Evolutionary conservation across 2,888 invertebrate genomes (phyloP).

Genomic region (Chromoteleia sp.): DNA sequence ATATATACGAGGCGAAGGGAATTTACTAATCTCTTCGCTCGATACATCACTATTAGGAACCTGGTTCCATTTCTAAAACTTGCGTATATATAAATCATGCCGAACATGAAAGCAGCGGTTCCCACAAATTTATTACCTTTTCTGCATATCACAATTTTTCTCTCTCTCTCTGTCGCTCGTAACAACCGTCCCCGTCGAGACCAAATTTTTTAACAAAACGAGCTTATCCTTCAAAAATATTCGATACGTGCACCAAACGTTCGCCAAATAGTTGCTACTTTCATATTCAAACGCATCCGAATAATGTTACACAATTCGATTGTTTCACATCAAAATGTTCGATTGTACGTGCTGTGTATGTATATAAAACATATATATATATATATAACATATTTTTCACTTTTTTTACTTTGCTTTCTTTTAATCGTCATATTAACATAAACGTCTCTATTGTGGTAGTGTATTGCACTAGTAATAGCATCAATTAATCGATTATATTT

Average conservation of each 20-base stretch:
- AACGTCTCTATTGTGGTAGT: constrained; percentile 59
- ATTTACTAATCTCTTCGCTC: constrained; percentile 74
- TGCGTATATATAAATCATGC: constrained; percentile 67
- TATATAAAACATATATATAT: constrained; percentile 51
- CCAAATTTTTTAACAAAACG: constrained; percentile 41
- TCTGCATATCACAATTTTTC: constrained; percentile 64
- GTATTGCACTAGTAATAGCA: constrained; percentile 70
- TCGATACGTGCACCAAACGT: constrained; percentile 64
- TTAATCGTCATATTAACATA: constrained; percentile 51
- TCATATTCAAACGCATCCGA: constrained; percentile 72
- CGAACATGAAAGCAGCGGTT: constrained; percentile 71
- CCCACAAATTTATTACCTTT: constrained; percentile 57
- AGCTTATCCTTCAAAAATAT: constrained; percentile 52
- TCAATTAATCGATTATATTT: constrained; percentile 63
- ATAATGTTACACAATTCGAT: constrained; percentile 73
- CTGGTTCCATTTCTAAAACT: constrained; percentile 74
- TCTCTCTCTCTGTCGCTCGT: constrained; percentile 9
- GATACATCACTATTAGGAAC: constrained; percentile 78
- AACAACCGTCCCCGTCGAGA: constrained; percentile 15
- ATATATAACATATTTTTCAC: constrained; percentile 30
- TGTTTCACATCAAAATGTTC: constrained; percentile 73
- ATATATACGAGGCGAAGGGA: constrained; percentile 70
- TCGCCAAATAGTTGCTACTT: constrained; percentile 66
- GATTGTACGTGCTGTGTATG: constrained; percentile 75
- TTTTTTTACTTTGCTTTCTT: constrained; percentile 37